Conservation (phyloP, 2,888 invertebrate species). For the Stenurella melanura region DNA sequence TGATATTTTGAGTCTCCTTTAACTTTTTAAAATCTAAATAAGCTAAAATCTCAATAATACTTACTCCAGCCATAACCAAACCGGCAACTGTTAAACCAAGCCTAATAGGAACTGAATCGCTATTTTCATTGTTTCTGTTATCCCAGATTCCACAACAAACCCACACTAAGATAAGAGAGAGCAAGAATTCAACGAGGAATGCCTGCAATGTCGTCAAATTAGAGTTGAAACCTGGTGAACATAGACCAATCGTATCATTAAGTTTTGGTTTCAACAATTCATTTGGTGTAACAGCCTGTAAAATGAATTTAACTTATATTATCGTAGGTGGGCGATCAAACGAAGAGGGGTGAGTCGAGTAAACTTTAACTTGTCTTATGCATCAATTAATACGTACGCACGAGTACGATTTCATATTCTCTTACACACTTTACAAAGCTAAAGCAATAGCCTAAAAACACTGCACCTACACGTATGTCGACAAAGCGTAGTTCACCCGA, state of each 20-base stretch:
- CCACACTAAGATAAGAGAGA: slow-evolving; percentile 80
- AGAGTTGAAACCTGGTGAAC: slow-evolving; percentile 78
- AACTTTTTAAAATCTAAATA: no score
- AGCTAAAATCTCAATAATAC: slow-evolving; percentile 51
- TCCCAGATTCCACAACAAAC: slow-evolving; percentile 85
- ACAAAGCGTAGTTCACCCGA: no score
- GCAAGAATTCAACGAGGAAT: slow-evolving; percentile 78
- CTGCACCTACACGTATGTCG: no score
- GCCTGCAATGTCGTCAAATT: slow-evolving; percentile 75
- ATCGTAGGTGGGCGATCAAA: no score
- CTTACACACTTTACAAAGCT: no score
- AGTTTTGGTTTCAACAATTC: slow-evolving; percentile 53
- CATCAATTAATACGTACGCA: no score
- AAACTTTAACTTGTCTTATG: no score
- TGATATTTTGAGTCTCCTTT: no score
- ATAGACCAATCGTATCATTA: slow-evolving; percentile 73
- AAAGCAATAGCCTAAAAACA: no score
- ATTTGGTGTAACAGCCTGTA: slow-evolving; percentile 72
- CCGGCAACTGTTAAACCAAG: slow-evolving; percentile 80
- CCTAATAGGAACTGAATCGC: slow-evolving; percentile 79
- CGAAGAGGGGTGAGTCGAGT: no score
- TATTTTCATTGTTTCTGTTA: slow-evolving; percentile 78
- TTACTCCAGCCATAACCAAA: slow-evolving; percentile 78
- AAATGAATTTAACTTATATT: neutral
- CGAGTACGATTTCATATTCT: no score